Evolutionary conservation across 2,888 invertebrate species (phyloP).

Genomic region (Scelioninae gen. 1): DNA sequence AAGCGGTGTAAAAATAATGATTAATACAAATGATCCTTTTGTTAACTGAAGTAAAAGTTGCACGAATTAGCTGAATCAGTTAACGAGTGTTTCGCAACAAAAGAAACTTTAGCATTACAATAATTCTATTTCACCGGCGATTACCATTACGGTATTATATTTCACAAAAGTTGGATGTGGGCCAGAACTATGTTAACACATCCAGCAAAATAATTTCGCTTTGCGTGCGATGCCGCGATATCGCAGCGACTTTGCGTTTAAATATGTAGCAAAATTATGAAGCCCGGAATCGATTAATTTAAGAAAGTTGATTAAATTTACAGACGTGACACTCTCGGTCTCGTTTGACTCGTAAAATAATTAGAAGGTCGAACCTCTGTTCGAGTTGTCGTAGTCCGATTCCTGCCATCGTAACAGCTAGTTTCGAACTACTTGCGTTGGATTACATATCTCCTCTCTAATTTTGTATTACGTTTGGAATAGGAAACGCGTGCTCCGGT

Average conservation of each 20-base stretch:
- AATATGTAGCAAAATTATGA: slow-evolving; percentile 53
- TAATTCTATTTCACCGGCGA: slow-evolving; percentile 59
- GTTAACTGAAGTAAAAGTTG: slow-evolving; percentile 36
- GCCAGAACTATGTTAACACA: slow-evolving; percentile 62
- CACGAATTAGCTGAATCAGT: slow-evolving; percentile 52
- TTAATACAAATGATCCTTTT: slow-evolving; percentile 45
- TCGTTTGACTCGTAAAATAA: slow-evolving; percentile 75
- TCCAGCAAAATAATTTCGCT: slow-evolving; percentile 51
- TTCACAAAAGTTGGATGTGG: slow-evolving; percentile 63
- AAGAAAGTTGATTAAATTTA: slow-evolving; percentile 64
- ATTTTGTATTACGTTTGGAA: slow-evolving; percentile 54
- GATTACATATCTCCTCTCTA: slow-evolving; percentile 65
- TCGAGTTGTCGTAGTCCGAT: slow-evolving; percentile 77
- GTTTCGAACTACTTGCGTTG: slow-evolving; percentile 74
- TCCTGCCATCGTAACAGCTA: slow-evolving; percentile 77
- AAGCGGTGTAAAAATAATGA: slow-evolving; percentile 32
- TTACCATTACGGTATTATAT: slow-evolving; percentile 56
- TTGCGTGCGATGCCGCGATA: slow-evolving; percentile 58
- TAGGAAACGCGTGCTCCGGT: slow-evolving; percentile 27
- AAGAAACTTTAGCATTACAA: slow-evolving; percentile 60
- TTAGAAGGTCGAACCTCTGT: slow-evolving; percentile 75
- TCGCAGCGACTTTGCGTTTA: slow-evolving; percentile 40
- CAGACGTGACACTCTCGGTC: too few species aligned
- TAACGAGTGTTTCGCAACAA: slow-evolving; percentile 57
- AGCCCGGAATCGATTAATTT: slow-evolving; percentile 52